These are phyloP conservation scores for Oryzias woworae DNA, from an alignment of 2,113 vertebrate species.

Conservation along the genomic window DNA sequence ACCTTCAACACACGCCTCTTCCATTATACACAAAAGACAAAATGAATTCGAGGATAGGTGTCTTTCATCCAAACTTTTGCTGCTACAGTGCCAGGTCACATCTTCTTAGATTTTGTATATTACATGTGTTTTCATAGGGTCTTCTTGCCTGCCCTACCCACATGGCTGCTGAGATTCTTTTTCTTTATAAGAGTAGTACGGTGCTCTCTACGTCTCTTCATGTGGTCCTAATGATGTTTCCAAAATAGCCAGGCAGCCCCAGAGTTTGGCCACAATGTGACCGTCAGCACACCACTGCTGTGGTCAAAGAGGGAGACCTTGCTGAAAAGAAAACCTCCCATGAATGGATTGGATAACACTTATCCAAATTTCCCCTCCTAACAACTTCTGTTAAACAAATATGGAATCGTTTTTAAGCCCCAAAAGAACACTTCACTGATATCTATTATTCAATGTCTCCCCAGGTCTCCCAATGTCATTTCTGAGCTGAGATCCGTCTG, in stretches of 20 bases:
- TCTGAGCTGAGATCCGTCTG: constrained; percentile 45
- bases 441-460: constrained; percentile 62
- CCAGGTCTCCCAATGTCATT: constrained; percentile 32
- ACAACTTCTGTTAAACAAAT: constrained; percentile 74
- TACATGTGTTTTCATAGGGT: constrained; percentile 8
- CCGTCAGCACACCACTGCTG: constrained; percentile 70
- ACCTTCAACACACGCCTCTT: too few relatives aligned
- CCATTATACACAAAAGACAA: too few relatives aligned
- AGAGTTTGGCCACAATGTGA: constrained; percentile 63
- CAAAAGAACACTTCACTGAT: constrained; percentile 54
- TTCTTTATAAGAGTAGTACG: constrained; percentile 53
- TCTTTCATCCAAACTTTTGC: too few relatives aligned
- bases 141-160: constrained; percentile 25
- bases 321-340: constrained; percentile 58
- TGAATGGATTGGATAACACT: constrained; percentile 51
- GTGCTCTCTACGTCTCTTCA: constrained; percentile 64
- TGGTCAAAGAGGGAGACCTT: constrained; percentile 70
- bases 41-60: too few relatives aligned
- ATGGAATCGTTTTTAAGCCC: constrained; percentile 44
- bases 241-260: constrained; percentile 64
- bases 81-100: too few relatives aligned
- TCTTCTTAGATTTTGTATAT: not conserved
- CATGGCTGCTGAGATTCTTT: constrained; percentile 47
- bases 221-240: constrained; percentile 69
- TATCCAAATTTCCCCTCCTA: constrained; percentile 61